These are phyloP conservation scores for Archilochus colubris DNA, from an alignment of 2,113 vertebrate genomes.

Conservation along the genomic window DNA sequence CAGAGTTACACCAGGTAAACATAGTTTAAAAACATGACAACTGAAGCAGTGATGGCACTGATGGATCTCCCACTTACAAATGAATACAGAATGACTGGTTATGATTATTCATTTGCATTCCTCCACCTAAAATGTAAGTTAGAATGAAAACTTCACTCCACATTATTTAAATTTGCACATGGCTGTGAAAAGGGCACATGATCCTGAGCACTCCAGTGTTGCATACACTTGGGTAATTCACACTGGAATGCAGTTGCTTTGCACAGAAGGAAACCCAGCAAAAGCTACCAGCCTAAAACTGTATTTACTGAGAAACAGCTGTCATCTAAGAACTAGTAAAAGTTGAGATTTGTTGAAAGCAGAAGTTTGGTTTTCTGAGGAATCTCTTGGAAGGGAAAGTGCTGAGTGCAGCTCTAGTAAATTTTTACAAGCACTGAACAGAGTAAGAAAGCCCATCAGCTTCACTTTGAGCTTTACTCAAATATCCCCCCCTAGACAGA, in stretches of 20 bases:
- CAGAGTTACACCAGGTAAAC: neutral
- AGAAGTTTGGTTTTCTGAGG: neutral
- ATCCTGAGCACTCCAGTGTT: neutral
- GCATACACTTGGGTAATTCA: neutral
- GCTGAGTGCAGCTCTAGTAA: neutral
- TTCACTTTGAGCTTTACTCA: neutral
- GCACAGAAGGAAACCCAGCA: neutral
- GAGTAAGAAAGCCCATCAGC: neutral
- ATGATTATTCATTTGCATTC: neutral
- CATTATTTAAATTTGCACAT: neutral
- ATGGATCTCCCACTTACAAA: neutral
- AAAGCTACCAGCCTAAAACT: neutral
- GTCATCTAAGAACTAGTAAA: neutral
- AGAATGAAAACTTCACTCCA: neutral
- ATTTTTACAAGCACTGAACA: neutral
- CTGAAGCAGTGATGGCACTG: neutral
- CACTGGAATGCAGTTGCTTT: neutral
- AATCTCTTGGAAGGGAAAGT: neutral
- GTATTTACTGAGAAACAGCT: neutral
- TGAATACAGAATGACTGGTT: neutral
- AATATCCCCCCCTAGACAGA: neutral
- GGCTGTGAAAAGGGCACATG: neutral
- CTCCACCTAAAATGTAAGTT: neutral
- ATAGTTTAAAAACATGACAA: neutral
- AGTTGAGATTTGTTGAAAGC: neutral